A percentile compares a stretch with the other conserved stretches of the same genome.
Evolutionary conservation across 1,140 invertebrate species (phyloP).

Genomic region (Heliconius eleuchia): DNA sequence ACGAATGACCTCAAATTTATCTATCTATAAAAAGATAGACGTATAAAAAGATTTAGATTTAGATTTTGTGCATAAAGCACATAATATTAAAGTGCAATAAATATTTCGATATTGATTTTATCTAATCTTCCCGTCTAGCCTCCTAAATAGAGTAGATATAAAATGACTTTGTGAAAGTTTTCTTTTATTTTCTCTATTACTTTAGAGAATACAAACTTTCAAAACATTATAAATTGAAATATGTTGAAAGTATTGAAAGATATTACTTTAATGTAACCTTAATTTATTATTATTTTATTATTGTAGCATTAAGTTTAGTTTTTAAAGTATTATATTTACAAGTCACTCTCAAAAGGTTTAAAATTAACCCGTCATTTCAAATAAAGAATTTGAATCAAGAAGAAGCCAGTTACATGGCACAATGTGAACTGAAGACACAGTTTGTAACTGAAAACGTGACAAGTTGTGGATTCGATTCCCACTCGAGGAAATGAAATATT

Average conservation of each 20-base stretch:
- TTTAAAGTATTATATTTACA: too few relatives aligned
- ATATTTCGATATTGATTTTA: neutral
- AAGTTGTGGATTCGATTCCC: too few relatives aligned
- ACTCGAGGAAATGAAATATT: too few relatives aligned
- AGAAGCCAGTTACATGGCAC: too few relatives aligned
- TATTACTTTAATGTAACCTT: neutral
- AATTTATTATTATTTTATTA: neutral
- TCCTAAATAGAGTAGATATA: neutral
- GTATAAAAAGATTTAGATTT: too few relatives aligned
- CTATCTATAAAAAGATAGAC: neutral
- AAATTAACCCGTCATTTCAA: too few relatives aligned
- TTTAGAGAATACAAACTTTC: neutral
- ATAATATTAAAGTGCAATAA: neutral
- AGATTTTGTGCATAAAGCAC: too few relatives aligned
- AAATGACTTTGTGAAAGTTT: neutral
- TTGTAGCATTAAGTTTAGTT: neutral
- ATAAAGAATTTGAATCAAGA: too few relatives aligned
- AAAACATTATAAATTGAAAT: neutral
- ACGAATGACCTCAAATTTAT: too few relatives aligned
- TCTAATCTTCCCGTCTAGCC: neutral
- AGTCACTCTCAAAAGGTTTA: too few relatives aligned
- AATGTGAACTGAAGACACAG: too few relatives aligned
- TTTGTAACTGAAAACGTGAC: too few relatives aligned
- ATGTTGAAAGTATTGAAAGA: neutral
- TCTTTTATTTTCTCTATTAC: neutral